Evolutionary conservation across 2,797 vertebrate genomes (phyloP), one percentile per base, ranked within the genome.

Genomic region (Lacerta agilis): DNA sequence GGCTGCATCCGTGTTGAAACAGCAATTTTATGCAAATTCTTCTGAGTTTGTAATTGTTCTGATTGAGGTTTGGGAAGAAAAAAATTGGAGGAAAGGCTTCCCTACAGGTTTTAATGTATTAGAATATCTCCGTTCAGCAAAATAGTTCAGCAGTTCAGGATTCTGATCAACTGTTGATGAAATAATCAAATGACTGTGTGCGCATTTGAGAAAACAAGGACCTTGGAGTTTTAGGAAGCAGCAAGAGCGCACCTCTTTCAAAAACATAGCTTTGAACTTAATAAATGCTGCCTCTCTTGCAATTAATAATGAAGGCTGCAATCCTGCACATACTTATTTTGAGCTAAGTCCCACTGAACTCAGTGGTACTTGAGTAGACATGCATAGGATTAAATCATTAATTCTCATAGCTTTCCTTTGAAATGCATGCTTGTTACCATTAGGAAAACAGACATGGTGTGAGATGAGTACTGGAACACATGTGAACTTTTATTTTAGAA

Each of bases 21-120:
- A 94, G 90, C 85, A 94, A 91, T 94, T 95, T 92, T 90, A 95
- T 93, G 94, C 89, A 95, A 92, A 95, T 93, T 90, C 88, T 79
- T 79, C 82, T 79, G 92, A 89, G 88, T 95, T 94, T 90, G 79
- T 91, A 92, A 89, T 92, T 86, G 79, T 92, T 92, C 92, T 89
- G 83, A 90, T 55, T 92, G 91, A 86, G 27, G 29, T 81, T n/a
- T 76, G 29, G 27, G 33, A 72, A 43, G 20, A 67, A 92, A 87
- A 86, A 93, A 89, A 3, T 80, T 80, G 33, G 18, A 5, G 13
- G 58, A 29, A 66, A 58, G 13, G 76, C 38, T 61, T 88, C 1
- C 71, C 89, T 43, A 43, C 91, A 11, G 89, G 73, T 93, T 95
- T 93, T 92, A 87, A 67, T 90, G 76, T 0, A 3, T 82, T 87